These are phyloP conservation scores for Dolichopus griseipennis DNA, from an alignment of 2,888 invertebrate species.

Conservation along the genomic window DNA sequence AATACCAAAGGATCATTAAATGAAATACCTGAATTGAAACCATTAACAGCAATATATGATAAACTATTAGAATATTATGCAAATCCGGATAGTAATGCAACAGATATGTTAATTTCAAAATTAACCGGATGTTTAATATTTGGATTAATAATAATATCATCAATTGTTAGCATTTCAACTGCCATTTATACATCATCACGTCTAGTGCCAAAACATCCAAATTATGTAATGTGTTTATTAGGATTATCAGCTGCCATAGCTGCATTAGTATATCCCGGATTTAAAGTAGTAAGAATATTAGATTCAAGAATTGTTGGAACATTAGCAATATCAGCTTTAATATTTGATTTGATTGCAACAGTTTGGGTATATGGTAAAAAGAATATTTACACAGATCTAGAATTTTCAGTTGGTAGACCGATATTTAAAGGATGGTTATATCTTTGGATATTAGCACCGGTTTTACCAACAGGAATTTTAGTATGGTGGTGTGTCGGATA, in stretches of 20 bases:
- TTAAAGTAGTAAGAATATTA: constrained; percentile 35
- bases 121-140: constrained; percentile 36
- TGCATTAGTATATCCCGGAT: constrained; percentile 37
- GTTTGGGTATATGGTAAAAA: constrained; percentile 44
- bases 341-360: constrained; percentile 41
- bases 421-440: constrained; percentile 40
- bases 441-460: constrained; percentile 40
- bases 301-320: constrained; percentile 41
- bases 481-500: constrained; percentile 44
- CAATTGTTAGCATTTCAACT: constrained; percentile 36
- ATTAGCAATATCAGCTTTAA: constrained; percentile 36
- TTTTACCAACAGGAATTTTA: constrained; percentile 37
- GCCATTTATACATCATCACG: constrained; percentile 40
- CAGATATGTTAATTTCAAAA: constrained; percentile 28
- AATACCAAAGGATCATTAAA: constrained; percentile 23
- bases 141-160: constrained; percentile 35
- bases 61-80: constrained; percentile 31
- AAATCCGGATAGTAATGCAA: constrained; percentile 22
- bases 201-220: constrained; percentile 39
- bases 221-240: constrained; percentile 39
- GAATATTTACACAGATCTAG: constrained; percentile 42
- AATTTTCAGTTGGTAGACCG: constrained; percentile 43
- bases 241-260: constrained; percentile 37
- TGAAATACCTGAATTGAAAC: constrained; percentile 36
- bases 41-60: constrained; percentile 41